Base-by-base conservation (phyloP, 2,113 vertebrate genomes). In the Solea solea region DNA sequence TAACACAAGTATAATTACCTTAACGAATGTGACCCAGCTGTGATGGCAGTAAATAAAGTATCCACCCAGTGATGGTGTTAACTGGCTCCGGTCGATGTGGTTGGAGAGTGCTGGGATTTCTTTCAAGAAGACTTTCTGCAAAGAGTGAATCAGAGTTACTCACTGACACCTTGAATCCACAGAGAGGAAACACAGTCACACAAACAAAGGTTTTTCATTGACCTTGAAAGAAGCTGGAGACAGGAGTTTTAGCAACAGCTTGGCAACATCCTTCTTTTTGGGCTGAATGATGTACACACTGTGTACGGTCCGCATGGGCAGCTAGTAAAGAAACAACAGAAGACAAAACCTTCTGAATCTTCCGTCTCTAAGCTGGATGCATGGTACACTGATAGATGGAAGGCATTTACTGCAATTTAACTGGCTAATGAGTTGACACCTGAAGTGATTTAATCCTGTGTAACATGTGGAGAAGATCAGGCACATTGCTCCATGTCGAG, bases 1-100 rank as follows among this genome's bases (percentile, higher is more conserved):
- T 34, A 34, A 3, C 3, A 34, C 3, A 34, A 34, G 34, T 34
- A 34, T 34, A 34, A 34, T 62, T 53, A 88, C 94, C 92, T 93
- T 94, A 14, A 93, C 81, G 62, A 94, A 94, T 21, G 68, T 44
- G 0, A 90, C 91, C 94, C 94, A 94, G 51, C 90, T 94, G 40
- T 74, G 64, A 60, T 94, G 94, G 44, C 80, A 84, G 83, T 93
- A 94, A 14, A 92, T 34, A 7, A 92, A 69, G 72, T 93, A 94
- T 15, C 93, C 94, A 0, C 93, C 93, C 48, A 94, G 28, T 3
- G 80, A 74, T 1, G 88, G 39, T 0, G 88, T 77, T 0, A 94
- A 76, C 85, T 94, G 94, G 69, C 94, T 94, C 34, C 88, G 65
- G 55, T 94, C 94, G 2, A 94, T 90, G 76, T 91, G 89, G 86